Conservation (phyloP, 2,888 invertebrate genomes). For the Cantharis lateralis region DNA sequence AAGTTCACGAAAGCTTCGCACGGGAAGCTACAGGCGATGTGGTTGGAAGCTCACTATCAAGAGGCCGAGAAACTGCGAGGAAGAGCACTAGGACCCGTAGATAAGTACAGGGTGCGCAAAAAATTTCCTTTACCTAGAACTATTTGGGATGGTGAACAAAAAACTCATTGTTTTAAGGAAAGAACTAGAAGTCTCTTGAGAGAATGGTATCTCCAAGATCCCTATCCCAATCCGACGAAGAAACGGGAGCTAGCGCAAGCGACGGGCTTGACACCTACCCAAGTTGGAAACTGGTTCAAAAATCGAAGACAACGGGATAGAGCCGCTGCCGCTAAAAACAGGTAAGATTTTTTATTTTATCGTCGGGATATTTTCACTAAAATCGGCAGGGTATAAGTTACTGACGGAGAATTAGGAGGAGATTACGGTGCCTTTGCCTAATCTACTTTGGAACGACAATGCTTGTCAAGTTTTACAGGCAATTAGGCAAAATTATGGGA, state of each 20-base stretch:
- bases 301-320: conserved; percentile 86
- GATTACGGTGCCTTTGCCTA: background rate
- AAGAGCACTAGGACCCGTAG: conserved; percentile 89
- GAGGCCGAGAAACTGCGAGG: conserved; percentile 91
- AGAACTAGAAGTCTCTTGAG: conserved; percentile 90
- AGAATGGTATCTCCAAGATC: conserved; percentile 98
- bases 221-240: conserved; percentile 94
- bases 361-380: too few relatives aligned
- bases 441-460: conserved; percentile 1
- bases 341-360: conserved; percentile 63
- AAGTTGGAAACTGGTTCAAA: conserved; percentile 94
- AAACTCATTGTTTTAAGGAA: conserved; percentile 96
- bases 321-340: conserved; percentile 94
- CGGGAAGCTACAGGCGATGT: conserved; percentile 87
- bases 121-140: conserved; percentile 91
- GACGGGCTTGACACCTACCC: conserved; percentile 90
- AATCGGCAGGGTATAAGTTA: background rate
- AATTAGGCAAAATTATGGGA: background rate
- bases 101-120: conserved; percentile 91
- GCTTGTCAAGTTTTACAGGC: background rate
- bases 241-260: conserved; percentile 89
- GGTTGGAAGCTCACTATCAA: conserved; percentile 92
- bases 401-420: background rate
- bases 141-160: conserved; percentile 96
- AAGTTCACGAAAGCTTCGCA: conserved; percentile 89